Percentiles rank a stretch among this genome's conserved stretches.
phyloP scores from a whole-genome alignment of 2,113 vertebrate species.

The Haemorhous mexicanus region DNA sequence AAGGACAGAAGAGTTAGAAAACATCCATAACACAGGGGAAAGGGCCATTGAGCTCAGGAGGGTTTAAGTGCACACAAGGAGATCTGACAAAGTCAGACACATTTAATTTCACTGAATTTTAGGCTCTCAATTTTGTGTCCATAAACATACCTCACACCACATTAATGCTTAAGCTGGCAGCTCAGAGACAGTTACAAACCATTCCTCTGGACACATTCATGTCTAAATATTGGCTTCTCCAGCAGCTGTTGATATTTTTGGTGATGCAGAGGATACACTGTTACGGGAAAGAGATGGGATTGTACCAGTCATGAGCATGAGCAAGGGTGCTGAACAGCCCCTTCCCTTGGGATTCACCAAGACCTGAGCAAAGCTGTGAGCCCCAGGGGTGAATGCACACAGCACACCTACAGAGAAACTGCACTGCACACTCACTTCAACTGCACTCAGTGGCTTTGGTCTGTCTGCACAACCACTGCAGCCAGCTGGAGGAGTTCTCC shows the following conservation, averaged over 20 bases:
- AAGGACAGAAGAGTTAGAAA: not conserved
- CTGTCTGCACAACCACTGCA: not conserved
- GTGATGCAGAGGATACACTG: not conserved
- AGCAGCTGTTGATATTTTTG: not conserved
- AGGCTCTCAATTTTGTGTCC: not conserved
- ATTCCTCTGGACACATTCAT: not conserved
- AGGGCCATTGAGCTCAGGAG: not conserved
- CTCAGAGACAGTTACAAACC: not conserved
- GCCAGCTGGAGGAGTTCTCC: not conserved
- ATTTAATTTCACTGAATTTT: not conserved
- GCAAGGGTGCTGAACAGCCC: not conserved
- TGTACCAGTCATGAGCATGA: accelerated
- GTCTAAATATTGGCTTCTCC: not conserved
- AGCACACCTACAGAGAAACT: not conserved
- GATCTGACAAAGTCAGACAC: not conserved
- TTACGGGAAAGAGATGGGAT: not conserved
- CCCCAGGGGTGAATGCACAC: accelerated
- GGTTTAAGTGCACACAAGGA: not conserved
- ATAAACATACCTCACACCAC: accelerated
- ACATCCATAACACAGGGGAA: accelerated
- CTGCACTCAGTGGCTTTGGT: not conserved
- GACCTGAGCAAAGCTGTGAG: not conserved
- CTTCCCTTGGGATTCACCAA: not conserved
- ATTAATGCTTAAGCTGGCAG: not conserved
- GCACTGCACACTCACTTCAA: not conserved